Percentiles rank a stretch among this genome's conserved stretches.
Evolutionary conservation across 2,888 invertebrate genomes (phyloP).

Genomic region (Dicyrtoma fusca): DNA sequence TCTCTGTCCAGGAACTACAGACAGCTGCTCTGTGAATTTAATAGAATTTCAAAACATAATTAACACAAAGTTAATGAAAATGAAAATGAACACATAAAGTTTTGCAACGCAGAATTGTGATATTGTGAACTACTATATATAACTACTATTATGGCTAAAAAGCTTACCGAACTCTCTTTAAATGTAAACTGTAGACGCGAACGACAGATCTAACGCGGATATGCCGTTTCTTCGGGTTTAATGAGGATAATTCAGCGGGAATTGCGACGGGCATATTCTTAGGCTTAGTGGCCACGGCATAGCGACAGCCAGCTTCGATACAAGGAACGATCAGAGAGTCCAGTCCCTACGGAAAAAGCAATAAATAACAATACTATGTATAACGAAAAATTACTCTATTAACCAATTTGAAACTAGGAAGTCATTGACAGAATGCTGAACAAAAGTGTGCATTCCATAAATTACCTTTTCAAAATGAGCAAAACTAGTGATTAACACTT

Average conservation of each 20-base stretch:
- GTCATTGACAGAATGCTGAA: too few species aligned
- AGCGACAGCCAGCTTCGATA: constrained; percentile 15
- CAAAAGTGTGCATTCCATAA: too few species aligned
- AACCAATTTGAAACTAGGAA: too few species aligned
- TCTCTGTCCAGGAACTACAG: constrained; percentile 53
- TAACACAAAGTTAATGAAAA: too few species aligned
- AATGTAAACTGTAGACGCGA: constrained; percentile 27
- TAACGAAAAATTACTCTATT: too few species aligned
- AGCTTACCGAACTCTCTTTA: constrained; percentile 27
- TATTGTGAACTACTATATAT: too few species aligned
- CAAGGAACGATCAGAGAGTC: constrained; percentile 23
- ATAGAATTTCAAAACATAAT: neutral
- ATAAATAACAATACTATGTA: too few species aligned
- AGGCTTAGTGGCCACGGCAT: constrained; percentile 23
- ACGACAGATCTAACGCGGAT: constrained; percentile 27
- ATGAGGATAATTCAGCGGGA: constrained; percentile 16
- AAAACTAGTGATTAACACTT: too few species aligned
- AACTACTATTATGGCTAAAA: too few species aligned
- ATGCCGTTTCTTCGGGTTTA: constrained; percentile 24
- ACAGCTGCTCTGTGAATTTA: constrained; percentile 43
- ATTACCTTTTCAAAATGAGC: too few species aligned
- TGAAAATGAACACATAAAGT: too few species aligned
- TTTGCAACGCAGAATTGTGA: too few species aligned
- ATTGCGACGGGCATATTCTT: neutral
- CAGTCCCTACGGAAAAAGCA: constrained; percentile 14